phyloP scores from a whole-genome alignment of 2,113 vertebrate genomes.

The Clarias gariepinus region DNA sequence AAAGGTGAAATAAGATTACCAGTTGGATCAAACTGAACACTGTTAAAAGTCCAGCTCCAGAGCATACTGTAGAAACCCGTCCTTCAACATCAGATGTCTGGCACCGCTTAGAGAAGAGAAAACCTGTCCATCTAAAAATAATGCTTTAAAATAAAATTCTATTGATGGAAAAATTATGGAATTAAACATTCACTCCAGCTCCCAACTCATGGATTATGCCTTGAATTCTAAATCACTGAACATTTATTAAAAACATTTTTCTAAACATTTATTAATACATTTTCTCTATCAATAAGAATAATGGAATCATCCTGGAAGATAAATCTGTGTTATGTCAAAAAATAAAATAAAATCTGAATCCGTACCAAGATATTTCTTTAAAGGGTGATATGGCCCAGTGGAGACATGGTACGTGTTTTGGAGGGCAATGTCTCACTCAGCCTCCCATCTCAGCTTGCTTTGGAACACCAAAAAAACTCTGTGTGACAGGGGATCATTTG shows the following conservation, averaged over 20 bases:
- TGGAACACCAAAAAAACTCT: slow-evolving; percentile 16
- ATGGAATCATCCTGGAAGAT: background rate
- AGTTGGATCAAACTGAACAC: slow-evolving; percentile 5
- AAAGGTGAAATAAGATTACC: background rate
- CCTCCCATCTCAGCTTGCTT: slow-evolving; percentile 5
- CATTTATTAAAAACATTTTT: background rate
- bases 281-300: background rate
- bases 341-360: no score
- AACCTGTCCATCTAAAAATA: slow-evolving; percentile 29
- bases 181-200: slow-evolving; percentile 1
- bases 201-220: background rate
- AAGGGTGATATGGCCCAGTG: background rate
- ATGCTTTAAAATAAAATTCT: background rate
- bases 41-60: slow-evolving; percentile 11
- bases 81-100: slow-evolving; percentile 20
- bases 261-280: background rate
- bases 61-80: background rate
- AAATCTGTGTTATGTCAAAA: background rate
- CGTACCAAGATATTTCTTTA: background rate
- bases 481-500: slow-evolving; percentile 22
- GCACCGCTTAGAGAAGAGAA: background rate
- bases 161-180: background rate
- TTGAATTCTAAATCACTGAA: background rate
- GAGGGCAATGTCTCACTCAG: background rate
- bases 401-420: slow-evolving; percentile 3